A percentile compares a stretch with the other conserved stretches of the same genome.
Conservation (phyloP, 2,113 vertebrate genomes). For the Recurvirostra avosetta region DNA sequence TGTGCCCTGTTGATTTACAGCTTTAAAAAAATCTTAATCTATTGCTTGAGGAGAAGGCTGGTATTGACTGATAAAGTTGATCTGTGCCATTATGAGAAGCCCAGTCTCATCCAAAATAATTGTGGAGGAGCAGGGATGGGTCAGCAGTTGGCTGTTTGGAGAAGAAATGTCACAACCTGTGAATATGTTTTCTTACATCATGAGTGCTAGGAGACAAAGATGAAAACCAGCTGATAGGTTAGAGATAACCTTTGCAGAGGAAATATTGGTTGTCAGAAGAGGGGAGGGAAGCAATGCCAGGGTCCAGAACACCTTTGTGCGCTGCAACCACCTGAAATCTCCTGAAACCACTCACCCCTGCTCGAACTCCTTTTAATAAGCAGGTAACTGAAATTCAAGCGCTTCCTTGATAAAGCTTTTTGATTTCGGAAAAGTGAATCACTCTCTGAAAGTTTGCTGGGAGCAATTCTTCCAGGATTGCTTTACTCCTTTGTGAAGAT, state of each 20-base stretch:
- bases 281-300: neutral
- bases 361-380: neutral
- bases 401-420: neutral
- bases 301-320: neutral
- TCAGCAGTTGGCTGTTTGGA: neutral
- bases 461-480: neutral
- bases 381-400: neutral
- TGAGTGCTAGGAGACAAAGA: neutral
- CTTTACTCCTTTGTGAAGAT: neutral
- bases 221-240: neutral
- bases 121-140: neutral
- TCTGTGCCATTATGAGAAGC: neutral
- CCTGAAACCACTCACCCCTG: neutral
- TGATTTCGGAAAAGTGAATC: neutral
- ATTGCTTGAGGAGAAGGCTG: neutral
- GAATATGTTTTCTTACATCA: neutral
- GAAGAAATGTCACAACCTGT: neutral
- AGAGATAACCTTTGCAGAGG: neutral
- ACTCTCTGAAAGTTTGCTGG: fast-evolving
- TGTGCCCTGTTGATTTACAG: neutral
- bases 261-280: neutral
- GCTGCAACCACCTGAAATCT: neutral
- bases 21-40: neutral
- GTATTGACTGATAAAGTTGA: neutral
- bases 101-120: neutral